Percentiles rank a stretch among this genome's conserved stretches.
Conservation (phyloP, 2,888 invertebrate genomes). For the Tipula lateralis region DNA sequence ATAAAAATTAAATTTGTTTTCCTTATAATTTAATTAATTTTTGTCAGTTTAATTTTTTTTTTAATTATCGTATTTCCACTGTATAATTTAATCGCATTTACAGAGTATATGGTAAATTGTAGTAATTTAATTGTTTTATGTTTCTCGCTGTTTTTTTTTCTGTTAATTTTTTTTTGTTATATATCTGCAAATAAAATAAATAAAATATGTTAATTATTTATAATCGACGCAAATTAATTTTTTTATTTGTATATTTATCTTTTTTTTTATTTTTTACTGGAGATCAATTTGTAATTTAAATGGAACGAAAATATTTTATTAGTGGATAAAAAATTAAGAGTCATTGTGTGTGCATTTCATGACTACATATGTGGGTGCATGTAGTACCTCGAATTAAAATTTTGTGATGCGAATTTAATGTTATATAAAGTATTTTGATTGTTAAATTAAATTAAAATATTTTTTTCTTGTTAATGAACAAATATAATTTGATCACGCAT, state of each 20-base stretch:
- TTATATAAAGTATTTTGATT: too few species aligned
- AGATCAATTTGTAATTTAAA: background rate
- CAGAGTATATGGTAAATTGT: background rate
- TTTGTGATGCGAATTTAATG: too few species aligned
- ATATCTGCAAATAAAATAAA: background rate
- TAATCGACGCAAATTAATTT: background rate
- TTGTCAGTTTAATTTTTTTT: background rate
- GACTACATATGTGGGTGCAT: too few species aligned
- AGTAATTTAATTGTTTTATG: background rate
- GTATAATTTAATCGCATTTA: background rate
- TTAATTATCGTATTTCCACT: background rate
- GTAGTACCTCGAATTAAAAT: too few species aligned
- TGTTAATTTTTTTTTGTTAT: background rate
- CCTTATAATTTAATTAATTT: conserved; percentile 24
- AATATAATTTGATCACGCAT: too few species aligned
- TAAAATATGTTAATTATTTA: conserved; percentile 24
- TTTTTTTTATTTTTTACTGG: background rate
- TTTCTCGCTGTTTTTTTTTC: background rate
- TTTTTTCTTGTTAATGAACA: too few species aligned
- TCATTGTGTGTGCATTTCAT: too few species aligned
- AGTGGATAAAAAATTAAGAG: too few species aligned
- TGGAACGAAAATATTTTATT: background rate
- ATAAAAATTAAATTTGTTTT: conserved; percentile 11
- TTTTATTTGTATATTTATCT: background rate
- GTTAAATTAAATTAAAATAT: too few species aligned